A percentile compares a stretch with the other conserved stretches of the same genome.
Evolutionary conservation across 2,888 invertebrate species (phyloP).

Genomic region (Oasisia sp.): DNA sequence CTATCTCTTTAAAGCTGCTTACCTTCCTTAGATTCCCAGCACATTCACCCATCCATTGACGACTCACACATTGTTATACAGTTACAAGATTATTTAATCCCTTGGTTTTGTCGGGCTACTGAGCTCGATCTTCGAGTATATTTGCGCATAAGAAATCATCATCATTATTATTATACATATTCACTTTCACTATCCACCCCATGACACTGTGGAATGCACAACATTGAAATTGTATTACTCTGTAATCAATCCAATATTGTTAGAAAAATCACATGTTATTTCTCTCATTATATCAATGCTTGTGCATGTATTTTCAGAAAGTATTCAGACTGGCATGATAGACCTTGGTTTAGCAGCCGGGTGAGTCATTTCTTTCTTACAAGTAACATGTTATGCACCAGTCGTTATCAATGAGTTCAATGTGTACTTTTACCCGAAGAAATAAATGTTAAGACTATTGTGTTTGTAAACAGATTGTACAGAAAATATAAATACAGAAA

Average conservation of each 20-base stretch:
- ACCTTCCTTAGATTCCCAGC: no score
- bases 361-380: conserved; percentile 43
- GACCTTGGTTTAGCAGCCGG: conserved; percentile 59
- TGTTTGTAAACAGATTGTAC: not conserved
- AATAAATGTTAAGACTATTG: not conserved
- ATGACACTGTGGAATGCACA: no score
- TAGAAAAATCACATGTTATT: not conserved
- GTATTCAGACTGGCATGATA: conserved; percentile 54
- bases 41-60: no score
- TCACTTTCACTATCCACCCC: no score
- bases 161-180: no score
- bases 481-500: not conserved
- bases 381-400: not conserved
- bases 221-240: not conserved
- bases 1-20: no score
- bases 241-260: not conserved
- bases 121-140: not conserved
- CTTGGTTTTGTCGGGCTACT: no score
- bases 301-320: conserved; percentile 43
- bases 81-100: not conserved
- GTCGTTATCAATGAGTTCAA: not conserved
- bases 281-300: not conserved
- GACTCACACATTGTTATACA: no score
- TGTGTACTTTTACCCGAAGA: not conserved
- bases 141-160: no score